Evolutionary conservation across 2,113 vertebrate genomes (phyloP).

Genomic region (Felis chaus): DNA sequence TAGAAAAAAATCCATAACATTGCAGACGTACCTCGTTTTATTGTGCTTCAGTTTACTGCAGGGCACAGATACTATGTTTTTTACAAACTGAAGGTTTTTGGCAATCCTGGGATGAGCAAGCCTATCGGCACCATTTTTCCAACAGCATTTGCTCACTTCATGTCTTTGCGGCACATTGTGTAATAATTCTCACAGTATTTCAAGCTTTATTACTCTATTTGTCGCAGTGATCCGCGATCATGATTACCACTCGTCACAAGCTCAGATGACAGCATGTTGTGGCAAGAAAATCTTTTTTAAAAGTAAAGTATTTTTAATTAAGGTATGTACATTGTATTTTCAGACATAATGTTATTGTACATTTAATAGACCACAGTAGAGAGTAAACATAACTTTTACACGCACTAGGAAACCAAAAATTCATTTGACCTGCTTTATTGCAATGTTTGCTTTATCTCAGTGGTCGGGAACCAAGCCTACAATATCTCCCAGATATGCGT

Average conservation of each 20-base stretch:
- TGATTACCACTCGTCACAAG: not conserved
- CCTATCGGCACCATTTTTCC: not conserved
- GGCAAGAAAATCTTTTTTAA: not conserved
- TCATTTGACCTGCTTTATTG: no score
- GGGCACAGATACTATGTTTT: not conserved
- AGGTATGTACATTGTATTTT: not conserved
- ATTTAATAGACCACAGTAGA: not conserved
- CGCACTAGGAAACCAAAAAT: not conserved
- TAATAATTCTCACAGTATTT: not conserved
- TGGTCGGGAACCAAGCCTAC: not conserved
- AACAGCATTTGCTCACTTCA: not conserved
- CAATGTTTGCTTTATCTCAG: not conserved
- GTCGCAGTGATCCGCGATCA: not conserved
- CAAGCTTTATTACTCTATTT: not conserved
- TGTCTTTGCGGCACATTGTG: not conserved
- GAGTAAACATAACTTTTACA: not conserved
- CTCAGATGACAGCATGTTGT: not conserved
- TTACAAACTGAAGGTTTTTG: not conserved
- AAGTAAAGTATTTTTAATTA: not conserved
- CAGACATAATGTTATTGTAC: not conserved
- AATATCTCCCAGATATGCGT: not conserved
- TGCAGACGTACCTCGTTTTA: not conserved
- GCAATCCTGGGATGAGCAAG: not conserved
- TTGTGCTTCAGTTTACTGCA: not conserved
- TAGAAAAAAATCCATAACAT: slow-evolving; percentile 6